Evolutionary conservation across 2,113 vertebrate species (phyloP), one percentile per base, ranked within the genome.

Genomic region (Albula goreensis): DNA sequence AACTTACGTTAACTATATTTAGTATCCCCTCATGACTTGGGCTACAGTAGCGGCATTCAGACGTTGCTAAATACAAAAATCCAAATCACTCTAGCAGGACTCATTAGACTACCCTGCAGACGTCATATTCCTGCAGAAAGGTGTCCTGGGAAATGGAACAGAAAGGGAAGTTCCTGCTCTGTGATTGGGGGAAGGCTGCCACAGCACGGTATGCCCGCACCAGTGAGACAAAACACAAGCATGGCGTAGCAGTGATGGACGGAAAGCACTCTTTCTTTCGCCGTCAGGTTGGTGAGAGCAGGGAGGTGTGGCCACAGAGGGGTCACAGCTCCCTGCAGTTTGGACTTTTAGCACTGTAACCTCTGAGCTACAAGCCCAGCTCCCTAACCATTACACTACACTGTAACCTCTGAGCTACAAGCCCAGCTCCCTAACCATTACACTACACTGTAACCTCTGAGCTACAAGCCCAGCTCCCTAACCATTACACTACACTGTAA

Each of bases 1-100:
- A 92, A 83, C 70, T 86, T 82, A 88, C 85, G 90, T 89, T 83
- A 87, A 85, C 87, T 89, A 90, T 90, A 90, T 85, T 91, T 89
- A 90, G 90, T 81, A 85, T 89, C 86, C 84, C 86, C 19, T 9
- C 6, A 31, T 1, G 70, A 74, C 22, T 9, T 31, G 74, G 84
- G 83, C 48, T 51, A 22, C 48, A 86, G 90, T 88, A 85, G 84
- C 80, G 74, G 86, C 49, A 53, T 78, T 85, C 80, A 80, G 84
- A 77, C 70, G 5, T 74, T 22, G 70, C 70, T 74, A 31, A 74
- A 74, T 7, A 25, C 70, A 9, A 31, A 41, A 74, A 25, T 31
- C 70, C 70, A n/a, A 10, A 74, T 74, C 70, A 11, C 70, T 74
- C n/a, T 31, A 25, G 70, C 22, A 74, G 70, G 70, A 22, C 70